Conservation (phyloP, 2,797 vertebrate genomes). For the Betta splendens region DNA sequence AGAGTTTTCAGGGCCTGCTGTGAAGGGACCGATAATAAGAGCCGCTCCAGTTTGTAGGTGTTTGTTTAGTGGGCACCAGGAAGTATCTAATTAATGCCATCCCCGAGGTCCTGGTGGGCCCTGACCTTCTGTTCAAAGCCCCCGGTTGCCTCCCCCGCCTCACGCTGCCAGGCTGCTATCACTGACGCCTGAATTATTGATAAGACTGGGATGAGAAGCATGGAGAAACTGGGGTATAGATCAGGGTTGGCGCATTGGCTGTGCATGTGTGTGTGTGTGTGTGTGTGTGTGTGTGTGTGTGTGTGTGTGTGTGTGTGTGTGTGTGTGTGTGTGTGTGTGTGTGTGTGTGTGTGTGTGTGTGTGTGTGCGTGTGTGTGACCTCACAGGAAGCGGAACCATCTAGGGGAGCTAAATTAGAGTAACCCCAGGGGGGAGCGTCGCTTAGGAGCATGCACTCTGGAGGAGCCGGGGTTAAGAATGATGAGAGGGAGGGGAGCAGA, state of each 20-base stretch:
- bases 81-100: slow-evolving; percentile 84
- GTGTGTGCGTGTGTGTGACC: slow-evolving; percentile 35
- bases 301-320: slow-evolving; percentile 30
- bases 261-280: slow-evolving; percentile 32
- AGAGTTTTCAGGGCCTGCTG: slow-evolving; percentile 61
- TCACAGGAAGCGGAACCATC: slow-evolving; percentile 58
- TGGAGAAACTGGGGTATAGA: slow-evolving; percentile 41
- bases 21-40: slow-evolving; percentile 75
- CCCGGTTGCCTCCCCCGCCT: slow-evolving; percentile 47
- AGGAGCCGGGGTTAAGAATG: slow-evolving; percentile 42
- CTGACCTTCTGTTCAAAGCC: slow-evolving; percentile 86
- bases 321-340: slow-evolving; percentile 25
- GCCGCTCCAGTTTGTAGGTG: slow-evolving; percentile 48
- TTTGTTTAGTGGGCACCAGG: slow-evolving; percentile 70
- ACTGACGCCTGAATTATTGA: slow-evolving; percentile 81
- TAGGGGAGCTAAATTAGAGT: slow-evolving; percentile 44
- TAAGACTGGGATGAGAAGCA: slow-evolving; percentile 58
- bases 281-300: slow-evolving; percentile 23
- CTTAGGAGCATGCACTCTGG: slow-evolving; percentile 16
- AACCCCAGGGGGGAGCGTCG: slow-evolving; percentile 18
- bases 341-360: slow-evolving; percentile 26
- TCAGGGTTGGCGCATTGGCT: slow-evolving; percentile 45
- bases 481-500: slow-evolving; percentile 28
- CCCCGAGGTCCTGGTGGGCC: slow-evolving; percentile 65
- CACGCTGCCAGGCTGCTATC: slow-evolving; percentile 62